Conservation (phyloP, 2,888 invertebrate genomes). For the Cephus pygmeus region DNA sequence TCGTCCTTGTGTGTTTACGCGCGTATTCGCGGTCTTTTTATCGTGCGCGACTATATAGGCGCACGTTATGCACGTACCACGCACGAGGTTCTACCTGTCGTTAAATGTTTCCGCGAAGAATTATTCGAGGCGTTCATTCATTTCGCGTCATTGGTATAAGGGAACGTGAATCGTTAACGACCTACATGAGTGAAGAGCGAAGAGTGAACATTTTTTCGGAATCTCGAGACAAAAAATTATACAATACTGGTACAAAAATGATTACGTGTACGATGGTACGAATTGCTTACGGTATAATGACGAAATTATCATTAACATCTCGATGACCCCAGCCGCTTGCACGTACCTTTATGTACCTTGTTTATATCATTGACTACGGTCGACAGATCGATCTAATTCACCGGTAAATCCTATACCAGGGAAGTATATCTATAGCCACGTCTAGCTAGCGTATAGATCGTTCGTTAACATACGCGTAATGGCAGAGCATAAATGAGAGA, state of each 20-base stretch:
- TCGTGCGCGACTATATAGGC: neutral
- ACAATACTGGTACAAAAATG: neutral
- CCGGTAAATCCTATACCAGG: neutral
- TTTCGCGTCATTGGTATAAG: neutral
- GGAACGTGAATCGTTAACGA: neutral
- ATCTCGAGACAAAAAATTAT: neutral
- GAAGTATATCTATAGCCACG: neutral
- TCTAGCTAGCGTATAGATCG: neutral
- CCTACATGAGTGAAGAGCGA: neutral
- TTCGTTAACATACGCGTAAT: slow-evolving; percentile 6
- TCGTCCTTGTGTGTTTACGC: slow-evolving; percentile 31
- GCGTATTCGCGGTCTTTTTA: slow-evolving; percentile 18
- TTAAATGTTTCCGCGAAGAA: neutral
- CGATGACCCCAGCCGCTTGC: neutral
- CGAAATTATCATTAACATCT: neutral
- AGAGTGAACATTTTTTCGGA: neutral
- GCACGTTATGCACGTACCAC: neutral
- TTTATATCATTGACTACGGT: neutral
- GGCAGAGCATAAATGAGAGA: slow-evolving; percentile 19
- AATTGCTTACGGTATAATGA: neutral
- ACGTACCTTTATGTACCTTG: neutral
- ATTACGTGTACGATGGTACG: neutral
- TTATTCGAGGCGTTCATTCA: neutral
- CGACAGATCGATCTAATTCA: neutral
- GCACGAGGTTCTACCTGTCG: neutral